These are phyloP conservation scores for Jacana jacana DNA, from an alignment of 2,113 vertebrate genomes.

Conservation along the genomic window DNA sequence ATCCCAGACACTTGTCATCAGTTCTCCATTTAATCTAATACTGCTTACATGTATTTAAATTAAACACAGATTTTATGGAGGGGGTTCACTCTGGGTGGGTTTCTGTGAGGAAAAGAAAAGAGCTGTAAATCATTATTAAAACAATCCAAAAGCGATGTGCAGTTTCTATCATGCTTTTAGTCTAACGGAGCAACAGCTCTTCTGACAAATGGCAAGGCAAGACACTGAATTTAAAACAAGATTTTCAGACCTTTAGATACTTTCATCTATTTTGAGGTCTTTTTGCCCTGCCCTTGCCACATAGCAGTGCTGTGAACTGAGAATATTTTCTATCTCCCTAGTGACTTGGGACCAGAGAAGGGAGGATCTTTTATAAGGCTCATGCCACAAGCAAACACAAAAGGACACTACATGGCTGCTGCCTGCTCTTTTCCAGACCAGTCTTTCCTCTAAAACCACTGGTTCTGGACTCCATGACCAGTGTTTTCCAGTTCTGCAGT, in stretches of 20 bases:
- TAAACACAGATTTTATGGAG: background rate
- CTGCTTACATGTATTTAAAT: slow-evolving; percentile 8
- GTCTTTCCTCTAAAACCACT: background rate
- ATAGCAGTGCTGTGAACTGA: background rate
- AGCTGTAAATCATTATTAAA: background rate
- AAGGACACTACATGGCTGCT: background rate
- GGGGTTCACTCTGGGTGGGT: background rate
- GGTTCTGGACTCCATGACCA: background rate
- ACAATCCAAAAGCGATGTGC: background rate
- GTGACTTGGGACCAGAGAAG: background rate
- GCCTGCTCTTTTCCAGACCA: background rate
- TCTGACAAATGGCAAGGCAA: background rate
- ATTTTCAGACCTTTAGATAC: background rate
- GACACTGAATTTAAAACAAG: background rate
- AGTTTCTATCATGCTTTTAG: background rate
- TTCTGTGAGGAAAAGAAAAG: background rate
- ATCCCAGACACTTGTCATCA: slow-evolving; percentile 35
- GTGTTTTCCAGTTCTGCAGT: background rate
- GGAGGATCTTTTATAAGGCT: background rate
- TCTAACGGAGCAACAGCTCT: background rate
- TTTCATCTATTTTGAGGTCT: background rate
- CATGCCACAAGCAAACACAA: background rate
- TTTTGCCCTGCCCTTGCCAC: background rate
- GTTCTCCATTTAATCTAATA: background rate
- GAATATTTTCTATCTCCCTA: background rate